phyloP scores from a whole-genome alignment of 2,113 vertebrate species.

The Mastomys natalensis region DNA sequence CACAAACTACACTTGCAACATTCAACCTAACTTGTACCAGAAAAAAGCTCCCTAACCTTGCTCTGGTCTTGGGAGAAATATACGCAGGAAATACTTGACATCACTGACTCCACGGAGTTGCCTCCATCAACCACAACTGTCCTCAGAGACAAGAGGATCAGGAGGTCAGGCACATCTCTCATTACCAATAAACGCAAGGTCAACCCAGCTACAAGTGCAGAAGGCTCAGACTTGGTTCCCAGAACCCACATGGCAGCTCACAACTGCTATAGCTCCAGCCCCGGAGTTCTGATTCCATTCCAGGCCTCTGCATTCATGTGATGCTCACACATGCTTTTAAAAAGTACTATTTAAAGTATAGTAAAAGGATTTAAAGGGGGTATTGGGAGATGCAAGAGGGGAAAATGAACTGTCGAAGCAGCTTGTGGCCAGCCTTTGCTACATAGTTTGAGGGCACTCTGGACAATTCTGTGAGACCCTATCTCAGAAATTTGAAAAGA shows the following conservation, averaged over 20 bases:
- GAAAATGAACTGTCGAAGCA: not conserved
- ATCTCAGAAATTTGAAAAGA: not conserved
- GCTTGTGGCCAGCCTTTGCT: not conserved
- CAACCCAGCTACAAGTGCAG: no score
- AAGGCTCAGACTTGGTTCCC: not conserved
- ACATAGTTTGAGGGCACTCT: no score
- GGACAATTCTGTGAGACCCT: not conserved
- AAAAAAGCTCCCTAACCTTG: not conserved
- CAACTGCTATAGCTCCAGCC: no score
- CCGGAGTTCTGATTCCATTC: not conserved
- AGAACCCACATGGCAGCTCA: not conserved
- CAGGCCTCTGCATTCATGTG: not conserved
- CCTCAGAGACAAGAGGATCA: not conserved
- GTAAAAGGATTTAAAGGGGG: not conserved
- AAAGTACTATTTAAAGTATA: not conserved
- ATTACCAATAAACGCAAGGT: no score
- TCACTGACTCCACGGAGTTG: not conserved
- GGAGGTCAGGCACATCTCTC: not conserved
- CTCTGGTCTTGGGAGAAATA: not conserved
- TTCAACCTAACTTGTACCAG: not conserved
- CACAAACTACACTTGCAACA: no score
- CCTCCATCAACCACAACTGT: no score
- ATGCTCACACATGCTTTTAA: not conserved
- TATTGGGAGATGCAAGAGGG: not conserved
- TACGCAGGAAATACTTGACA: no score